Evolutionary conservation across 2,888 invertebrate genomes (phyloP), one percentile per base, ranked within the genome.

Genomic region (Caenorhabditis sp.): DNA sequence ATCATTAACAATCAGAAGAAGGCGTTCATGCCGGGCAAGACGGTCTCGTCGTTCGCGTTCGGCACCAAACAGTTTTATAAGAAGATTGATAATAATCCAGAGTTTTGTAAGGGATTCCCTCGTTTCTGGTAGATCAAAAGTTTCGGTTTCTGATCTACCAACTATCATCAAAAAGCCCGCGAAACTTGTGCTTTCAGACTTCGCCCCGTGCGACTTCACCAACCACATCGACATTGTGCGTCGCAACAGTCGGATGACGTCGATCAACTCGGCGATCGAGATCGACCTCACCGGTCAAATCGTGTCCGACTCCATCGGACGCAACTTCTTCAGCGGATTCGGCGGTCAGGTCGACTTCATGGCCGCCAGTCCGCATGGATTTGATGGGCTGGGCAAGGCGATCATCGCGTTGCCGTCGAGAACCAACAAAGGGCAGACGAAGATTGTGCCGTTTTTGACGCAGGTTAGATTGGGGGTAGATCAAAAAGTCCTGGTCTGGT

Each of bases 181-280:
- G n/a, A n/a, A 26, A 31, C 19, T 4, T 2, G 12, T 14, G 26
- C 14, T 31, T 22, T 41, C 70, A 87, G 87, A 85, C 59, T 86
- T 88, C 38, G 86, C 81, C 56, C 79, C 83, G 7, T 85, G 85
- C 47, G 85, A 81, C 51, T 88, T 81, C 80, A 88, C 88, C 14
- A 86, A 86, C 66, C 82, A 85, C 74, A 80, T 79, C 19, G 86
- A 86, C 64, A 75, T 86, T 77, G 95, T 97, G 70, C 95, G 96
- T 0, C 94, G 95, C 90, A 96, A 86, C 72, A 73, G 63, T 38
- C 64, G 72, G 89, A 97, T 98, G 95, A 97, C 97, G 0, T 97
- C 97, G 79, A 97, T 98, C 92, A 98, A 98, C 93, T 97, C 97
- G 0, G 96, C 96, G 93, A 96, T 98, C 89, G 97, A 98, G 93